Base-by-base conservation (phyloP, 2,113 vertebrate genomes). In the Hipposideros armiger region DNA sequence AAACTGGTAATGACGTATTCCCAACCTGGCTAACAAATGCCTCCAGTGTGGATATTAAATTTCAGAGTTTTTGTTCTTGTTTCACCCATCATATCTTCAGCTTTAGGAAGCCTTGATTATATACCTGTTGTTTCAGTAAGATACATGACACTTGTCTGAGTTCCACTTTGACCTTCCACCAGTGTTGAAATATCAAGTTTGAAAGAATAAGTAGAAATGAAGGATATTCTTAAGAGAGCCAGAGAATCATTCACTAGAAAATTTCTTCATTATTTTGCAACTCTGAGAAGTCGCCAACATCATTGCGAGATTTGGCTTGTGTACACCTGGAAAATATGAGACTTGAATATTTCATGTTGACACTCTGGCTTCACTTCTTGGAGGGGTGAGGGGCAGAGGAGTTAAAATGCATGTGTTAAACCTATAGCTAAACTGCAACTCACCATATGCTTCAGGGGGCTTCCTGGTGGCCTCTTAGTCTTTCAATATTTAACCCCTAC, bases 251-350 rank as follows among this genome's bases (percentile, higher is more conserved):
- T 97, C 95, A 90, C 95, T 98, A 96, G 96, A 98, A 83, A 22
- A 97, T 98, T 98, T 98, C 98, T 98, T 98, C 97, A 97, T 98
- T 98, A 98, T 98, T 98, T 98, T 98, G 98, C 97, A 98, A 98
- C 85, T 83, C 70, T 97, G 97, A 97, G 93, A 97, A 90, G 62
- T 93, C 50, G 98, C 98, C 98, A 98, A 87, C 50, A 93, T 90
- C 28, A 0, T 97, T 98, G 98, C 9, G 0, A 98, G 97, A 98
- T 98, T 98, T 98, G 98, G 98, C 98, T 96, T 97, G 58, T n/a
- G 8, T 97, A 97, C 96, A 99, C 98, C 98, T 99, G 98, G 98
- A 99, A 98, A 98, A 97, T 97, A 97, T 95, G 98, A 98, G 95
- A 67, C 86, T 97, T 58, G 72, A 95, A 97, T 98, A 97, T 98